phyloP scores from a whole-genome alignment of 35 echinoderm and acorn worm species.

The Heliocidaris tuberculata region DNA sequence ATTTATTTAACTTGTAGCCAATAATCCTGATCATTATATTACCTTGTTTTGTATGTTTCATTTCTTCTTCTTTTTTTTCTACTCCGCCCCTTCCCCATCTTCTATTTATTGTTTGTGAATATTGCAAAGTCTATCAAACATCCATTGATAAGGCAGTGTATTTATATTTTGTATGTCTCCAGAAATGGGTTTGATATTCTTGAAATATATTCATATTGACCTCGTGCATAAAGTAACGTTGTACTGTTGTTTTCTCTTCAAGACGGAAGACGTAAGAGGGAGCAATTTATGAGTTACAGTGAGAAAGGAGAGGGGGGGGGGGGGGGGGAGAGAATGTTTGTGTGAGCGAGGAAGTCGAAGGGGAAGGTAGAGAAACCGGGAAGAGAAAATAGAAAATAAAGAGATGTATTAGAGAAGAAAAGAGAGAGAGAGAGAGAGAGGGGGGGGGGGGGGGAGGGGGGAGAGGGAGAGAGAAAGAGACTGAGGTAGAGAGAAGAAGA shows the following conservation, averaged over 20 bases:
- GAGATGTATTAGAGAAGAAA: too few relatives aligned
- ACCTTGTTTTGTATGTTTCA: background rate
- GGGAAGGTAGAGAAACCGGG: too few relatives aligned
- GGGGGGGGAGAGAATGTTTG: too few relatives aligned
- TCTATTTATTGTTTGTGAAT: conserved; percentile 32
- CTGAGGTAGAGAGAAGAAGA: too few relatives aligned
- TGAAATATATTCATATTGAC: conserved; percentile 34
- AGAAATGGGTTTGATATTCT: background rate
- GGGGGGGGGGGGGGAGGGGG: too few relatives aligned
- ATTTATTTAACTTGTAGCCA: background rate
- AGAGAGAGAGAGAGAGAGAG: too few relatives aligned
- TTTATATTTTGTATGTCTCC: conserved; percentile 40
- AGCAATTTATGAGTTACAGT: too few relatives aligned
- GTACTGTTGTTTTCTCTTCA: background rate
- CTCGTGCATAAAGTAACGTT: background rate
- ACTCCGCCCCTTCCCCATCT: background rate
- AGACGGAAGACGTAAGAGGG: too few relatives aligned
- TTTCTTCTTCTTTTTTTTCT: background rate
- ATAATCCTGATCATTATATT: background rate
- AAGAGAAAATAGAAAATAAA: too few relatives aligned
- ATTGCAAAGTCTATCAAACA: conserved; percentile 2
- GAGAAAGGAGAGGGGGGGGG: too few relatives aligned
- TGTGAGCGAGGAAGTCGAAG: too few relatives aligned
- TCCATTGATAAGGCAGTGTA: background rate
- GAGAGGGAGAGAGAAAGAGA: too few relatives aligned